Base-by-base conservation (phyloP, 2,113 vertebrate genomes). In the Hylia prasina region DNA sequence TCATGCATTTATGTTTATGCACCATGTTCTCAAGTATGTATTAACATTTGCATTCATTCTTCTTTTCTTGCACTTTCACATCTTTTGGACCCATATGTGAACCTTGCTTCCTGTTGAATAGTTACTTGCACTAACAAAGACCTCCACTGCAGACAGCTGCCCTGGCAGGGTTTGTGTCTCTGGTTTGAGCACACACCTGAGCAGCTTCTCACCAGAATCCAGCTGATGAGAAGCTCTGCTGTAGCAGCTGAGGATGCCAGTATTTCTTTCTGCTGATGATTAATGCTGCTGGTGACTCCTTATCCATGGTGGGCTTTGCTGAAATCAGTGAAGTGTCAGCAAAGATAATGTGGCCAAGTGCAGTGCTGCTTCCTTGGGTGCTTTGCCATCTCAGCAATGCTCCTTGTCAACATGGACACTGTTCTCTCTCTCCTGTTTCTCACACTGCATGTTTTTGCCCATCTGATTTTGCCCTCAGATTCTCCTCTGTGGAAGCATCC, bases 401-500 rank as follows among this genome's bases (percentile, higher is more conserved):
- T 91, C 20, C n/a, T 89, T 63, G 53, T 72, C 65, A 57, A 13
- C 0, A 2, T 24, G 42, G 35, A 21, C 30, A 15, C 44, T 72
- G 30, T 83, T 80, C 53, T 7, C 19, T 78, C 21, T 57, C 66
- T 79, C 82, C 70, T 64, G 7, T 75, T 93, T 69, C 82, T 96
- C 60, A 96, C 53, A 47, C 50, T 89, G 65, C 47, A 33, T 75
- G 39, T 82, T 69, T 96, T 89, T 96, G 27, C 45, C 58, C 28
- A 21, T 94, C 50, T 90, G 35, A 63, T 87, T n/a, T n/a, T n/a
- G n/a, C 20, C 82, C 88, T 93, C 96, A 99, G 99, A 98, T 84
- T 99, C 98, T n/a, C 96, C 96, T 88, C 94, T 98, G 91, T 99
- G 99, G 98, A 98, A 97, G 92, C 98, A 98, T 57, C 98, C 98